Evolutionary conservation across 2,797 vertebrate species (phyloP).

Genomic region (Mus caroli): DNA sequence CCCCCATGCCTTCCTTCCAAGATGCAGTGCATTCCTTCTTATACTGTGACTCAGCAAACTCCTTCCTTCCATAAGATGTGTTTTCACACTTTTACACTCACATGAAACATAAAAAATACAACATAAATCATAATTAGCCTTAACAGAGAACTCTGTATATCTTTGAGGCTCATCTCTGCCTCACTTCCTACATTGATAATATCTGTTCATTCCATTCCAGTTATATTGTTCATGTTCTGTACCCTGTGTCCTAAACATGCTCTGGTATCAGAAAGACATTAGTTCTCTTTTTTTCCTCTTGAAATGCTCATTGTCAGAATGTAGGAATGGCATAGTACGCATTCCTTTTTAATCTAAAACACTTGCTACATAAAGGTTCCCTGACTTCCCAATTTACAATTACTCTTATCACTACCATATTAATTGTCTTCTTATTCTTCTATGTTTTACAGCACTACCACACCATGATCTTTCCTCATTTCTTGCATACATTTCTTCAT

Average conservation of each 20-base stretch:
- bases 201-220: background rate
- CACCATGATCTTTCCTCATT: background rate
- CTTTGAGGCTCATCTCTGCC: no score
- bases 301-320: background rate
- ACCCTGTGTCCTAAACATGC: background rate
- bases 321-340: background rate
- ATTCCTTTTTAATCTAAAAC: background rate
- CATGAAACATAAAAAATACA: background rate
- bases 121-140: background rate
- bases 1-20: background rate
- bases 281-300: background rate
- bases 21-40: background rate
- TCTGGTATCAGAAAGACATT: background rate
- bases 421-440: background rate
- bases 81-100: background rate
- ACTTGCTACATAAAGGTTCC: background rate
- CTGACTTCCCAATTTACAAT: background rate
- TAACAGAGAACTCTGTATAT: background rate
- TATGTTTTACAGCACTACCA: background rate
- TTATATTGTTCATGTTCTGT: background rate
- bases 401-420: background rate
- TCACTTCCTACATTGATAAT: background rate
- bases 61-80: background rate
- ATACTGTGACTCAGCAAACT: no score
- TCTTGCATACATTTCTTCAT: background rate